Evolutionary conservation across 2,888 invertebrate species (phyloP), one percentile per base, ranked within the genome.

Genomic region (Crematogaster levior): DNA sequence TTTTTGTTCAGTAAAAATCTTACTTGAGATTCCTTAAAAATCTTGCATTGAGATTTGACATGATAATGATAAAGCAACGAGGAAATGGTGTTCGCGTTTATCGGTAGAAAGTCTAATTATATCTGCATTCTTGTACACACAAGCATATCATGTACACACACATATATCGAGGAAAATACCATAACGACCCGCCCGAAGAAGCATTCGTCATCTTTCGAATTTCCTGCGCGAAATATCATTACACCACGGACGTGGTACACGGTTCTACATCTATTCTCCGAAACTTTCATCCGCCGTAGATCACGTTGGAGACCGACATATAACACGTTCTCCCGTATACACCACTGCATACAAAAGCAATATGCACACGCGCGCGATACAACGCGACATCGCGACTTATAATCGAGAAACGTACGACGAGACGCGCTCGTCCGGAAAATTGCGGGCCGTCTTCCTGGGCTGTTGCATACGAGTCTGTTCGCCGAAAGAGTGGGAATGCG

Each of bases 341-440:
- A 12, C 24, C 4, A 10, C 27, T 58, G 21, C 58, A 48, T 34
- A 74, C 74, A 61, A 61, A 60, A 27, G n/a, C 37, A 30, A 30
- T 53, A 70, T 30, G 40, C 48, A 51, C 60, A n/a, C 46, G 43
- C 66, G 24, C 53, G 46, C 53, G 46, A 48, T 58, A 18, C 34
- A 75, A 53, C 51, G 60, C 60, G 61, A 21, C 43, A 43, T 63
- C 74, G 56, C 21, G 56, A 65, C 72, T 84, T 86, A 79, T 86
- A 84, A 86, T 86, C 86, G 86, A 65, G 80, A 86, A 73, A 81
- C 77, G 61, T 83, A 77, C 74, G 63, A 53, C 58, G 53, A 68
- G 56, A 65, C 48, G 58, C 80, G 83, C 34, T 51, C 72, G 74
- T 85, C 75, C 82, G 60, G 68, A 84, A 85, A 85, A 85, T 87